Evolutionary conservation across 2,797 vertebrate species (phyloP).

Genomic region (Cyclopterus lumpus): DNA sequence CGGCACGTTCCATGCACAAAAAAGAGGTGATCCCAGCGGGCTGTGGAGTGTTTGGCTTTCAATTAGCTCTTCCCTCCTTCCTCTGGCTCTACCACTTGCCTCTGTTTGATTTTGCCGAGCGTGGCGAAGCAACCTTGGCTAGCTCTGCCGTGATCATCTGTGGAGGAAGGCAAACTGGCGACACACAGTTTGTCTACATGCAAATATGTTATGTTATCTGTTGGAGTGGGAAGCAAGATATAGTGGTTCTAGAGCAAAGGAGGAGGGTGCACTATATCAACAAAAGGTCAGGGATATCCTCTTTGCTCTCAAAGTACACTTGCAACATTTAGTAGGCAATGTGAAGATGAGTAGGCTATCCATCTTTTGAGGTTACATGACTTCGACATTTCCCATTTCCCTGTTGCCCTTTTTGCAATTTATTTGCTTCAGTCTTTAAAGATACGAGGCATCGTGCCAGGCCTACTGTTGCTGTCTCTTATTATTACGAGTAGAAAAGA

Average conservation of each 20-base stretch:
- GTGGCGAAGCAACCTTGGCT: slow-evolving; percentile 40
- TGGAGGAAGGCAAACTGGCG: slow-evolving; percentile 13
- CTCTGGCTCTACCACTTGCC: slow-evolving; percentile 49
- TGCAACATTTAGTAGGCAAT: neutral
- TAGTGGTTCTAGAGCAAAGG: slow-evolving; percentile 1
- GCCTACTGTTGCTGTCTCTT: slow-evolving; percentile 72
- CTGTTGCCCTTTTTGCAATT: slow-evolving; percentile 34
- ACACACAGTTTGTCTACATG: slow-evolving; percentile 25
- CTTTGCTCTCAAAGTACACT: neutral
- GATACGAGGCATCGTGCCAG: slow-evolving; percentile 47
- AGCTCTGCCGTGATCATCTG: slow-evolving; percentile 43
- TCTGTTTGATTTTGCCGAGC: slow-evolving; percentile 58
- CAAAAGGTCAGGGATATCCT: slow-evolving; percentile 26
- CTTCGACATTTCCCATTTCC: slow-evolving; percentile 4
- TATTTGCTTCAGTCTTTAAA: slow-evolving; percentile 35
- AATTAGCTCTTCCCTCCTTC: slow-evolving; percentile 72
- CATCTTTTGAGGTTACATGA: slow-evolving; percentile 17
- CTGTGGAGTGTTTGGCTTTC: slow-evolving; percentile 76
- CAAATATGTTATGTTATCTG: slow-evolving; percentile 41
- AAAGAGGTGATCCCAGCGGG: slow-evolving; percentile 59
- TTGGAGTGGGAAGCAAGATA: slow-evolving; percentile 13
- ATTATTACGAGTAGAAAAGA: slow-evolving; percentile 62
- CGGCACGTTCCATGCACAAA: slow-evolving; percentile 63
- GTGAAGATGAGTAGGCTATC: neutral
- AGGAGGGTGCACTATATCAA: slow-evolving; percentile 8